Conservation (phyloP, 2,888 invertebrate species). For the Choristoneura rosaceana region DNA sequence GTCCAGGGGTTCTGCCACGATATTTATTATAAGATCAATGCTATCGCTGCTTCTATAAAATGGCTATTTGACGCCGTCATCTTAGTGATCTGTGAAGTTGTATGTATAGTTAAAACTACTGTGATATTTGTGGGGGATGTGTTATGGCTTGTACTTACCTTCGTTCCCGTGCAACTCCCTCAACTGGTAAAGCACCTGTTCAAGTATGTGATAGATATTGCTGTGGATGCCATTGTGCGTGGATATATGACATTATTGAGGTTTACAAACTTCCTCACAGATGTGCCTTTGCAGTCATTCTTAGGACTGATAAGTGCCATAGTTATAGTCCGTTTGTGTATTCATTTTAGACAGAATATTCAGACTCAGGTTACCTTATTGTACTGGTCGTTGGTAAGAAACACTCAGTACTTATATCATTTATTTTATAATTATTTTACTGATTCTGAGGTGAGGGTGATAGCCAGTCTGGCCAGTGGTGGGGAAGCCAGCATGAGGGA, state of each 20-base stretch:
- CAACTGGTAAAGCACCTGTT: constrained; percentile 59
- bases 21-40: constrained; percentile 52
- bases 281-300: constrained; percentile 80
- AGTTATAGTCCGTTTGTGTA: constrained; percentile 65
- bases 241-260: constrained; percentile 68
- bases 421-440: constrained; percentile 71
- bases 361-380: constrained; percentile 53
- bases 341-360: constrained; percentile 69
- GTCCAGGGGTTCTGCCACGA: constrained; percentile 51
- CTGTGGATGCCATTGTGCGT: constrained; percentile 57
- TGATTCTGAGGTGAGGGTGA: constrained; percentile 72
- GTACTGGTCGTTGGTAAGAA: constrained; percentile 71
- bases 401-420: constrained; percentile 71
- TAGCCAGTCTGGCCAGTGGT: constrained; percentile 66
- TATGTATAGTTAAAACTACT: constrained; percentile 61
- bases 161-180: constrained; percentile 75
- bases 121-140: constrained; percentile 70
- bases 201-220: constrained; percentile 53
- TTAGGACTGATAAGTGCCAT: constrained; percentile 73
- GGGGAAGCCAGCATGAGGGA: constrained; percentile 60
- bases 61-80: constrained; percentile 55
- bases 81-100: constrained; percentile 61
- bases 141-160: constrained; percentile 73
- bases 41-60: constrained; percentile 50
- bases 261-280: constrained; percentile 76